Evolutionary conservation across 2,797 vertebrate genomes (phyloP), one percentile per base, ranked within the genome.

Genomic region (Bothrops alternatus): DNA sequence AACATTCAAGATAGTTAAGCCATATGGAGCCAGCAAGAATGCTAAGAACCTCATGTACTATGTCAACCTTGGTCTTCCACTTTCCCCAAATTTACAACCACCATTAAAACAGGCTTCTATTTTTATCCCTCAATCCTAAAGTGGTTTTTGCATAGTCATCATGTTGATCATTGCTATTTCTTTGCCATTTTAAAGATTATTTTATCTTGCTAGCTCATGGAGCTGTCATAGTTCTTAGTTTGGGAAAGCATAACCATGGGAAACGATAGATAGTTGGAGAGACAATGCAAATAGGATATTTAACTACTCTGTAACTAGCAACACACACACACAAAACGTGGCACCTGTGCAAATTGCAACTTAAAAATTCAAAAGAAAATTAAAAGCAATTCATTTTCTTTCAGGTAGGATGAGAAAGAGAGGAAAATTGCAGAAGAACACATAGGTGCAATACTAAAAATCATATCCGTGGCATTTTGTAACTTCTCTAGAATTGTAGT

Each of bases 401-500:
- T 25, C 88, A 37, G 50, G n/a, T 89, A 18, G 28, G 18, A 55
- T 20, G 53, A 90, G 18, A 37, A 42, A 25, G 58, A 91, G 82
- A 56, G 12, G 1, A 1, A 10, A 32, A 42, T 47, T 82, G 37
- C 37, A 82, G 37, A 82, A 82, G 69, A 78, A 23, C 69, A 78
- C 7, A 20, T 12, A 11, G 20, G 18, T 47, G 73, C 37, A 12
- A 8, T 58, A 73, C 55, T 16, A 12, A 69, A 91, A 91, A 57
- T 53, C 37, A 86, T 20, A 32, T n/a, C 4, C 2, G 32, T 12
- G 8, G n/a, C 37, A 55, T 65, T 91, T 88, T 73, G 47, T 50
- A 42, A 85, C 58, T 73, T 87, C 53, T 47, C 32, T 16, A 26
- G 13, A 53, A 32, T 90, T 61, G 11, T 57, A 95, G 93, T 93